A percentile compares a stretch with the other conserved stretches of the same genome.
These are phyloP conservation scores for Diglossa brunneiventris DNA, from an alignment of 2,113 vertebrate genomes.

Conservation along the genomic window DNA sequence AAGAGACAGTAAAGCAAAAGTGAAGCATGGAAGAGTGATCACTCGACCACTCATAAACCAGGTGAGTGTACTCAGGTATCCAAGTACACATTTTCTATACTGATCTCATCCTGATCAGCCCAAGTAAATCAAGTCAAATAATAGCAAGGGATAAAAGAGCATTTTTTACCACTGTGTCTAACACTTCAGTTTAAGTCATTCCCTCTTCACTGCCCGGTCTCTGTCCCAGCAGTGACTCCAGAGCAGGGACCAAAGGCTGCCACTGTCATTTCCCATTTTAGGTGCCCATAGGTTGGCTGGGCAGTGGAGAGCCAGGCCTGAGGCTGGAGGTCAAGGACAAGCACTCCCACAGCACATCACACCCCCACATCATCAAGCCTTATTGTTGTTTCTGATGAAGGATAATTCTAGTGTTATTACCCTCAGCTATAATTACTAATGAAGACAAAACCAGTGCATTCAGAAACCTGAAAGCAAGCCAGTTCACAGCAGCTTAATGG, in stretches of 20 bases:
- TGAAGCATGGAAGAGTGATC: not conserved
- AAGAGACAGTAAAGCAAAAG: not conserved
- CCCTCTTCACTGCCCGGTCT: accelerated
- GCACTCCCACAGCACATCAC: not conserved
- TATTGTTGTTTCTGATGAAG: not conserved
- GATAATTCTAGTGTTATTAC: not conserved
- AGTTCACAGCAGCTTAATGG: conserved; percentile 36
- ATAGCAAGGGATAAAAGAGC: not conserved
- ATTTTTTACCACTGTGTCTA: not conserved
- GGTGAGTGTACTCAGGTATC: not conserved
- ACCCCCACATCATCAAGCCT: not conserved
- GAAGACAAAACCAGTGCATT: conserved; percentile 26
- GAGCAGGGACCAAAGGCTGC: not conserved
- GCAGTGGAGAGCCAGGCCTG: not conserved
- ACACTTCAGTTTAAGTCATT: not conserved
- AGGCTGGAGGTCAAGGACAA: not conserved
- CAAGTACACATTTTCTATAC: not conserved
- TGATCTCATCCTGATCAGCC: not conserved
- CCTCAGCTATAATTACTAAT: conserved; percentile 42
- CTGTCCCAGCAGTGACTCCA: not conserved
- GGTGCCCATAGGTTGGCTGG: not conserved
- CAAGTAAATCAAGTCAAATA: not conserved
- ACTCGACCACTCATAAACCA: not conserved
- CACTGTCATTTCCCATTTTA: not conserved
- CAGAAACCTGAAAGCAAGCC: conserved; percentile 2